Percentiles rank a stretch among this genome's conserved stretches.
phyloP scores from a whole-genome alignment of 2,888 invertebrate genomes.

The Phaedon cochleariae region DNA sequence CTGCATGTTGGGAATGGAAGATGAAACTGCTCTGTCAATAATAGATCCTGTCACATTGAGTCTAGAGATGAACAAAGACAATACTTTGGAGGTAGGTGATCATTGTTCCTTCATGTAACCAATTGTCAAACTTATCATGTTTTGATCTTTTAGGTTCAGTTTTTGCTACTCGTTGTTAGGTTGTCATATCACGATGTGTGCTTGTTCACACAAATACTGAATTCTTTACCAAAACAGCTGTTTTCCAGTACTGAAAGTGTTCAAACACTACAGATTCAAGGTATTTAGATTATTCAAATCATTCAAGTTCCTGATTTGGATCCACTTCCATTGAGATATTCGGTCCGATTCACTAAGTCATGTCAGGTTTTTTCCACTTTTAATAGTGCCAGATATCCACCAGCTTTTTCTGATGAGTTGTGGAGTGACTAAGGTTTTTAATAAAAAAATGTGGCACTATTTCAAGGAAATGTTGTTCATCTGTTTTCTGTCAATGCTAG shows the following conservation, averaged over 20 bases:
- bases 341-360: no score
- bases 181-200: constrained; percentile 93
- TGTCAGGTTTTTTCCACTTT: no score
- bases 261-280: not conserved
- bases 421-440: no score
- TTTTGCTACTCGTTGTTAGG: constrained; percentile 81
- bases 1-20: constrained; percentile 86
- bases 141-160: constrained; percentile 64
- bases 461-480: no score
- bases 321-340: no score
- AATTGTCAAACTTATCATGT: not conserved
- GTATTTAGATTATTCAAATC: not conserved
- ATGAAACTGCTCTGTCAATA: constrained; percentile 88
- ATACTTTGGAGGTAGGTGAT: constrained; percentile 62
- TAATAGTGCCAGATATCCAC: no score
- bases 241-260: constrained; percentile 54
- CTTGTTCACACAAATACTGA: constrained; percentile 89
- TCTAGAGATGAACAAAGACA: constrained; percentile 69
- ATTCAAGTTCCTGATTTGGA: no score
- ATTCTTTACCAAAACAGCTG: constrained; percentile 86
- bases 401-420: no score
- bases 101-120: not conserved
- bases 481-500: no score
- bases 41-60: constrained; percentile 91
- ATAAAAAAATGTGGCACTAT: no score